A percentile compares a stretch with the other conserved stretches of the same genome.
Evolutionary conservation across 2,113 vertebrate genomes (phyloP).

Genomic region (Nycticorax nycticorax): DNA sequence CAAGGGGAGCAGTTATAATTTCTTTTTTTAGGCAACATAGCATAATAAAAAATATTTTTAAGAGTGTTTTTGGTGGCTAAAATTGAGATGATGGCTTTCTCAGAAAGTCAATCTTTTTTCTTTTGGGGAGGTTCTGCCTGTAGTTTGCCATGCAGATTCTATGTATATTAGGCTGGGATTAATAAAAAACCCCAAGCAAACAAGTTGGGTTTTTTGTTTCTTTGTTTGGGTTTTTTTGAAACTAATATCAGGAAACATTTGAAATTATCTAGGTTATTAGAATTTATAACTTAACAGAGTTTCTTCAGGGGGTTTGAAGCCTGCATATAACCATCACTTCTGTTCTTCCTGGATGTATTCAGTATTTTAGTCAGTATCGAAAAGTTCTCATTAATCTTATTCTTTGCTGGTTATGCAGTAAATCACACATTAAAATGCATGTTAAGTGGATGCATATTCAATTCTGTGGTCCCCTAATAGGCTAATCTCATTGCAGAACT

Average conservation of each 20-base stretch:
- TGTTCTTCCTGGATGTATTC: not conserved
- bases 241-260: slow-evolving; percentile 40
- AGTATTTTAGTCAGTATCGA: not conserved
- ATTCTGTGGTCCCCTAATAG: not conserved
- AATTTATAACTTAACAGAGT: not conserved
- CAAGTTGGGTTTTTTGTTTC: not conserved
- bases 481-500: not conserved
- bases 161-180: not conserved
- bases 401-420: not conserved
- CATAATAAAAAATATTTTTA: not conserved
- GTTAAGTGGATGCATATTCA: not conserved
- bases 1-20: not conserved
- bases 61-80: not conserved
- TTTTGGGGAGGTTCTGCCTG: not conserved
- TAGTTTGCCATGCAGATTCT: not conserved
- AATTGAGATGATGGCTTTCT: not conserved
- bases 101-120: not conserved
- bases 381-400: not conserved
- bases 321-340: not conserved
- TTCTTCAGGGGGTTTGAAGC: not conserved
- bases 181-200: not conserved
- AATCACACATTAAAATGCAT: not conserved
- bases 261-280: not conserved
- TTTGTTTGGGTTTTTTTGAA: not conserved
- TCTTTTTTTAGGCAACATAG: not conserved